Base-by-base conservation (phyloP, 2,797 vertebrate genomes). In the Sarcophilus harrisii region DNA sequence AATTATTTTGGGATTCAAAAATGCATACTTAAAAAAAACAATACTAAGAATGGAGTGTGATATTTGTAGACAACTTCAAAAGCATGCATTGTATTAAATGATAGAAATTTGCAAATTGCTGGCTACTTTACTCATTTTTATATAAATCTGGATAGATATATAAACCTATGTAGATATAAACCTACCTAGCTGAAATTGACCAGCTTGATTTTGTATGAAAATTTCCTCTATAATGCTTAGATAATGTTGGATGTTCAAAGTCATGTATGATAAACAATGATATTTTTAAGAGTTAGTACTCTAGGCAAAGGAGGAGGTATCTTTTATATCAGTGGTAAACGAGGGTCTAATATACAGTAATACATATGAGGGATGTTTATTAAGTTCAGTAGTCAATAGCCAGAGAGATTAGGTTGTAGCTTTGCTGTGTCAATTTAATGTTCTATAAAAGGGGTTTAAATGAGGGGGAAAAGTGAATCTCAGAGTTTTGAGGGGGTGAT, bases 401-500 rank as follows among this genome's bases (percentile, higher is more conserved):
- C 30, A 73, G 92, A 96, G 96, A 98, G 97, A 98, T 96, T 95
- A 96, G 96, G 95, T 97, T 95, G 91, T 58, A 81, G 90, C 96
- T 45, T 95, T 97, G 98, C 95, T 97, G 96, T 81, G 96, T 97
- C 97, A 96, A 96, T 97, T 97, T 29, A 57, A 97, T 96, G 97
- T 94, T 97, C 96, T 96, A 94, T 97, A 96, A 94, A 95, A 93
- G 96, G 96, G 94, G 97, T 96, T 98, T 97, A 95, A 97, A 93
- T 14, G 62, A 95, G 93, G 81, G n/a, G 18, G 10, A 97, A 93
- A 97, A 98, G 98, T 92, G 59, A 96, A 93, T 98, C 96, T 96
- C 96, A 93, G 95, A 66, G 94, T 96, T 97, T 94, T 94, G 94
- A 96, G 92, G 89, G 94, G 89, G 97, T 96, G 96, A 96, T 96